Evolutionary conservation across 2,113 vertebrate species (phyloP), one percentile per base, ranked within the genome.

Genomic region (Myiozetetes cayanensis): DNA sequence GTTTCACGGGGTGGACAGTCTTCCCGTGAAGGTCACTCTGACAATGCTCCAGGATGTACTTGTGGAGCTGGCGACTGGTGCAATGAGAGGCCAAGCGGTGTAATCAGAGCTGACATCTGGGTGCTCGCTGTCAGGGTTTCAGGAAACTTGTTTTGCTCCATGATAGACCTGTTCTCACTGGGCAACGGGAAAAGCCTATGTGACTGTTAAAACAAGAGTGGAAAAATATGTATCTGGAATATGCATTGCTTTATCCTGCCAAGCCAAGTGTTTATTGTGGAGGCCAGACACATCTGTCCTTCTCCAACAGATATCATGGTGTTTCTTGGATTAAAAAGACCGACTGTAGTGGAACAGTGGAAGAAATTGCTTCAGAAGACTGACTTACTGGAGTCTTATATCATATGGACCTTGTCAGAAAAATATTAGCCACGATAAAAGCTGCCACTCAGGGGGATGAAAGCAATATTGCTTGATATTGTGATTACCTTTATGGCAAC

Each of bases 181-280:
- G 87, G 85, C 87, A 85, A 90, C 1, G 79, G 94, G 89, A 96
- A 94, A 52, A 96, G 94, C 74, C 80, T n/a, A 33, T 93, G 92
- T 76, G 97, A 67, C 85, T 95, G 92, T 95, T 93, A 74, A 96
- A 96, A 96, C 81, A 92, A 96, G 95, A 94, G 91, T 96, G 96
- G 93, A 95, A 96, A 96, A 96, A 85, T 73, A 96, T 83, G 89
- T 96, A 93, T 94, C 96, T 97, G 97, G 96, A 97, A 96, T 95
- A 96, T 62, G 89, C 94, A 82, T 92, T 80, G 88, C 92, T 89
- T 62, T 63, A 63, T 85, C 72, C 94, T 97, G 97, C 96, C 96
- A 97, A 97, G 87, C 56, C 75, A 87, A 95, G 95, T 92, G 93
- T 95, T 97, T 96, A 95, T 95, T 95, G 95, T 96, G 94, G 91